These are phyloP conservation scores for Adoxophyes honmai DNA, from an alignment of 1,140 invertebrate species.

Conservation along the genomic window DNA sequence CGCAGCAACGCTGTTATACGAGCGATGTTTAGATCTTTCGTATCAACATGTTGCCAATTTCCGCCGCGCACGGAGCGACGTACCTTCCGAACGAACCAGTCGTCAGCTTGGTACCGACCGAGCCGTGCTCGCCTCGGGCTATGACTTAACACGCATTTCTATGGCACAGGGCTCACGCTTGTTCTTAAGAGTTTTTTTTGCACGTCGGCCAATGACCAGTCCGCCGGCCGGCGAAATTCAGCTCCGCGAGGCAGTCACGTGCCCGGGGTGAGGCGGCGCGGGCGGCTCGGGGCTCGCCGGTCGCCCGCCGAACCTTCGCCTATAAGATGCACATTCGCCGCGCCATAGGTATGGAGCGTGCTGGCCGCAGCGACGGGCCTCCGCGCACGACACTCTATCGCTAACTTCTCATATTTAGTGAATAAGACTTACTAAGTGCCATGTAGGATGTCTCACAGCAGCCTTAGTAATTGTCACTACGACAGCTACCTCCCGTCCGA, in stretches of 20 bases:
- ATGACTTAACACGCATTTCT: conserved; percentile 37
- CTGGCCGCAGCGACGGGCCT: conserved; percentile 59
- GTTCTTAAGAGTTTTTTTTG: conserved; percentile 51
- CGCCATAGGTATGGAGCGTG: conserved; percentile 66
- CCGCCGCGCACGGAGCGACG: conserved; percentile 1
- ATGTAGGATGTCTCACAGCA: conserved; percentile 76
- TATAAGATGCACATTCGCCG: conserved; percentile 71
- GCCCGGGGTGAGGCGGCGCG: conserved; percentile 71
- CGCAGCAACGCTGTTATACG: conserved; percentile 34
- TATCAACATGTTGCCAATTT: conserved; percentile 7
- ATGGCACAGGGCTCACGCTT: conserved; percentile 44
- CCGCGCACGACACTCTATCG: conserved; percentile 42
- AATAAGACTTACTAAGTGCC: conserved; percentile 53
- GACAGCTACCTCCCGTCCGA: conserved; percentile 69
- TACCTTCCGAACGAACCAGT: conserved; percentile 19
- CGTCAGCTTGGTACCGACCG: conserved; percentile 25
- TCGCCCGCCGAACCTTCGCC: conserved; percentile 60
- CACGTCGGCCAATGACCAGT: conserved; percentile 64
- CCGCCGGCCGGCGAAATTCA: conserved; percentile 61
- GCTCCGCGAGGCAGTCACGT: conserved; percentile 65
- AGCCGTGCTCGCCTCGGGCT: conserved; percentile 34
- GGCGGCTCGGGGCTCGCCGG: conserved; percentile 38
- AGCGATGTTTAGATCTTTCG: conserved; percentile 33
- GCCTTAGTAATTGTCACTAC: conserved; percentile 65
- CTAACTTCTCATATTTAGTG: conserved; percentile 41